Base-by-base conservation (phyloP, 1,140 invertebrate genomes). In the Cotesia glomerata region DNA sequence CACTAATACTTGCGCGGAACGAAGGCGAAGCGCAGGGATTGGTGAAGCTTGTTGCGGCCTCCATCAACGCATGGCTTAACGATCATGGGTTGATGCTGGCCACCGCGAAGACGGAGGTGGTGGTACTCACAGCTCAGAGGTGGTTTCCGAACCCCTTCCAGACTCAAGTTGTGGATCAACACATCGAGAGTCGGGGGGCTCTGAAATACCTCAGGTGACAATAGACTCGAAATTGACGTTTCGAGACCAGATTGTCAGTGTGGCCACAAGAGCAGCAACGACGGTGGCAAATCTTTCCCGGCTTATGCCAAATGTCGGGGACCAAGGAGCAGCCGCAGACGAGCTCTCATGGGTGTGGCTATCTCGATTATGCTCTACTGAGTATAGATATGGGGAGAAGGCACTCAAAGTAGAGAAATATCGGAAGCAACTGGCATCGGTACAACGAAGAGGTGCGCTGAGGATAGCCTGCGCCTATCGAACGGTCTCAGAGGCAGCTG, bases 221-320 rank as follows among this genome's bases (percentile, higher is more conserved):
- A 16, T 81, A 4, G 77, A 77, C 61, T 13, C 54, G 1, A 75
- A 75, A 35, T 49, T 69, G 0, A 76, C 34, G 0, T 80, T 74
- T 35, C 34, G 36, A 36, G 51, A 75, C 4, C 76, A 81, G 35
- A 70, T 79, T 0, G 18, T 45, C 5, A 54, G 52, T 32, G 62
- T 67, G 14, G 14, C 69, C 7, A 61, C 59, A 5, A 81, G 74
- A 64, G 77, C 71, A 2, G 59, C 73, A 8, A 64, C 9, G 16
- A 69, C 34, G 52, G 49, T 64, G 16, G 36, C 73, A 13, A 32
- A 45, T 4, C 75, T 82, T 5, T 58, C 67, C 35, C 71, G 75
- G 61, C 32, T 79, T 5, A 79, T 80, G 74, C 73, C 76, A 3
- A 81, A 79, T 58, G 70, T 79, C 65, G 59, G 13, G 81, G 79